Evolutionary conservation across 37 sponge, comb jelly and placozoan species (phyloP).

Genomic region (Geodia barretti): DNA sequence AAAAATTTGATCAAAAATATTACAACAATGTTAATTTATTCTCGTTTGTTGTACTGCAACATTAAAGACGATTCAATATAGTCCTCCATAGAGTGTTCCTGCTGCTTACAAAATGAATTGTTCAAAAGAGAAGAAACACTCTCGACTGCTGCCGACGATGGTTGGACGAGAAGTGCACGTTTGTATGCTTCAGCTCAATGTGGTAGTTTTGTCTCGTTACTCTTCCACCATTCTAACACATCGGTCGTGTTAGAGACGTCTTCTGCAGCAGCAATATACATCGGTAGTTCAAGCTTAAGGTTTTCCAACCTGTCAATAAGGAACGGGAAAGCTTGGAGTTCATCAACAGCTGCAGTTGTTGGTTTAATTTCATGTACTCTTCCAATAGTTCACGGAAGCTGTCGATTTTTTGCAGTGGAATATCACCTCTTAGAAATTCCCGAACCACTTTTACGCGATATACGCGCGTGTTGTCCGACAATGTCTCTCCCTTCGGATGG

Average conservation of each 20-base stretch:
- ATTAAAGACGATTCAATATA: constrained; percentile 34
- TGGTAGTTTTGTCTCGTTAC: neutral
- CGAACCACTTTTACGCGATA: neutral
- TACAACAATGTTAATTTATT: neutral
- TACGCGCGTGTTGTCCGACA: neutral
- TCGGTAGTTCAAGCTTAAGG: constrained; percentile 6
- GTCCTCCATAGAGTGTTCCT: constrained; percentile 20
- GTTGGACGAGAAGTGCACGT: neutral
- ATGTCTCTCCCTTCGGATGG: constrained; percentile 31
- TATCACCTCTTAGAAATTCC: neutral
- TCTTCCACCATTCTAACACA: neutral
- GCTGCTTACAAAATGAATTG: neutral
- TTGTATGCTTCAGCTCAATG: neutral
- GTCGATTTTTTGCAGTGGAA: constrained; percentile 4
- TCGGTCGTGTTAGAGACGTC: constrained; percentile 6
- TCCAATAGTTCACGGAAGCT: neutral
- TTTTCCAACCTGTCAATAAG: constrained; percentile 1
- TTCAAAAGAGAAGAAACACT: neutral
- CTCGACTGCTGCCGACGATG: neutral
- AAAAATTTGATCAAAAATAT: neutral
- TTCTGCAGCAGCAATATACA: constrained; percentile 9
- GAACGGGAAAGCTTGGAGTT: constrained; percentile 1
- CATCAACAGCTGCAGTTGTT: neutral
- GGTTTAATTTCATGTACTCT: neutral
- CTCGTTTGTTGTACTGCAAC: constrained; percentile 21